A percentile compares a stretch with the other conserved stretches of the same genome.
Evolutionary conservation across 2,797 vertebrate species (phyloP).

Genomic region (Catharus ustulatus): DNA sequence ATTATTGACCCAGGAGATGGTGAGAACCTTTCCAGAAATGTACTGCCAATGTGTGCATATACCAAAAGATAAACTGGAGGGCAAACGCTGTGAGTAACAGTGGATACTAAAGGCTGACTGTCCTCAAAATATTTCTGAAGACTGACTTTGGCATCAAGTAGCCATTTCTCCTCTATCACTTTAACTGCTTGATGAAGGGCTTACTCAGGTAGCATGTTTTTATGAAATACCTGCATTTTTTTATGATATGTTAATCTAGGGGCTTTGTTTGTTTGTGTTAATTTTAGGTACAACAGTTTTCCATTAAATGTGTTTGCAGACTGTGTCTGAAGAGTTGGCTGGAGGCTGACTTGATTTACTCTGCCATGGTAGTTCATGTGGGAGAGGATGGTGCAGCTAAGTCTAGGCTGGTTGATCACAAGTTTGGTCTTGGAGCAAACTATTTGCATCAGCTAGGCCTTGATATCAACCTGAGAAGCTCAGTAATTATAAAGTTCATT

Average conservation of each 20-base stretch:
- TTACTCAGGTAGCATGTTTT: background rate
- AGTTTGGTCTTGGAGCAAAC: background rate
- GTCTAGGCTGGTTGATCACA: background rate
- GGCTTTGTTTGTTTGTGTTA: background rate
- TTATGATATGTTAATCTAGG: background rate
- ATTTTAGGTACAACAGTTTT: background rate
- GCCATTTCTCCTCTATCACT: background rate
- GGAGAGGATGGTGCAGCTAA: background rate
- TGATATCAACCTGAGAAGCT: background rate
- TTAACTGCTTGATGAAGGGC: background rate
- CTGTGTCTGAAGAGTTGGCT: background rate
- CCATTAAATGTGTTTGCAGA: background rate
- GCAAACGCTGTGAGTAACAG: background rate
- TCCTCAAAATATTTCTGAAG: background rate
- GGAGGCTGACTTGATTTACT: background rate
- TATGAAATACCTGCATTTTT: background rate
- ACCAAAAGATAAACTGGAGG: background rate
- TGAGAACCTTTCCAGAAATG: slow-evolving; percentile 60
- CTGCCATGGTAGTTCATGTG: background rate
- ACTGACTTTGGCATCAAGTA: background rate
- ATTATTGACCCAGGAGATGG: slow-evolving; percentile 92
- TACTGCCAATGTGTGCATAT: background rate
- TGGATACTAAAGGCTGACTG: background rate
- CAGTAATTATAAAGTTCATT: background rate
- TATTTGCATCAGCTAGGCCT: background rate